Base-by-base conservation (phyloP, 2,113 vertebrate genomes). In the Albula goreensis region DNA sequence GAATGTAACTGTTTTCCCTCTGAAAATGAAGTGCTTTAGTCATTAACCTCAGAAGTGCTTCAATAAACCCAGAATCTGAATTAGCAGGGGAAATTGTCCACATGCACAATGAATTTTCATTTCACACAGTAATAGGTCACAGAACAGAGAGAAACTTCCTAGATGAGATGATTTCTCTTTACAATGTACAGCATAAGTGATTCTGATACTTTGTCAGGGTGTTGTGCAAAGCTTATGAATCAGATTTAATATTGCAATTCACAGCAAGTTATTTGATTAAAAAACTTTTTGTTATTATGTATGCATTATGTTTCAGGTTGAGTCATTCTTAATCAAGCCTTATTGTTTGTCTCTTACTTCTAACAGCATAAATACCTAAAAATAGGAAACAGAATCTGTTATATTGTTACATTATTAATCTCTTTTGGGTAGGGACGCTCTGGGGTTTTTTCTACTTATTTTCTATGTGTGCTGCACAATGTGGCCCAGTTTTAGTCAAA, bases 11-110 rank as follows among this genome's bases (percentile, higher is more conserved):
- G 70, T 74, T 74, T 74, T 74, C 6, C 5, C 22, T 74, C 22
- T 74, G 70, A 31, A 74, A 31, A 74, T 74, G 70, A 74, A 74
- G n/a, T 31, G 70, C 8, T 25, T 31, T 22, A 19, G 6, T 74
- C 70, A 74, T 74, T 74, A 74, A 74, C 70, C 70, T 74, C 17
- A 25, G 22, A 74, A 74, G 70, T 74, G 70, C 70, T 74, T 74
- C 70, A 31, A 22, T 74, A 74, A 74, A 74, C 70, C 10, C 22
- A 31, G 8, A n/a, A 22, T 74, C 7, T 10, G n/a, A 74, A 31
- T 74, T 74, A 74, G 70, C n/a, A 8, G n/a, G n/a, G 70, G n/a
- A 31, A 74, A 74, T 74, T 74, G 70, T 74, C 70, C n/a, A 31
- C 25, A 74, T 74, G 70, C 70, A 25, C 70, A 74, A 74, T 74